Evolutionary conservation across 92 coral and sea anemone genomes (phyloP).

Genomic region (Siderastrea radians): DNA sequence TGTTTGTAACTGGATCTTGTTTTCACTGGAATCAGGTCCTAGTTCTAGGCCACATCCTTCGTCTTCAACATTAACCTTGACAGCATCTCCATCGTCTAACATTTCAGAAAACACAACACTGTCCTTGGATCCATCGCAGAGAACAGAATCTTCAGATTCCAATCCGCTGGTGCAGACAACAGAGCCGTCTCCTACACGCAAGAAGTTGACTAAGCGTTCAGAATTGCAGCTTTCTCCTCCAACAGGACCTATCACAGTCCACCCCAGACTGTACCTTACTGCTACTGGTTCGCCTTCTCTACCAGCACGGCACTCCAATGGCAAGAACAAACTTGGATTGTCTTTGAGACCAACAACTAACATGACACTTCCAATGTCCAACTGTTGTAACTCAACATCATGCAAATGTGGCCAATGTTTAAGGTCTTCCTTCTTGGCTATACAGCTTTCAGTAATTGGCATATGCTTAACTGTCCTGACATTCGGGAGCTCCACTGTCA

Average conservation of each 20-base stretch:
- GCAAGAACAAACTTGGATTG: conserved; percentile 68
- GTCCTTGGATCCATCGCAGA: not conserved
- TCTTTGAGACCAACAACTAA: conserved; percentile 53
- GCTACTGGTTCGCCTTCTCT: conserved; percentile 60
- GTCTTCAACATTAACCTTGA: not conserved
- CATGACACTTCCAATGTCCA: conserved; percentile 42
- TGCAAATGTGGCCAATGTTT: conserved; percentile 46
- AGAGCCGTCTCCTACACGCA: conserved; percentile 25
- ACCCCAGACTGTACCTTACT: conserved; percentile 70
- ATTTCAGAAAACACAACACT: conserved; percentile 5
- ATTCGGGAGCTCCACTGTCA: conserved; percentile 59
- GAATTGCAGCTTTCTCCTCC: conserved; percentile 52
- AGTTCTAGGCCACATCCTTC: too few species aligned
- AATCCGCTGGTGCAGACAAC: not conserved
- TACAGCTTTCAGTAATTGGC: conserved; percentile 66
- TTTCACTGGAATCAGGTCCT: not conserved
- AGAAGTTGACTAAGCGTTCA: conserved; percentile 48
- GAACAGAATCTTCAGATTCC: not conserved
- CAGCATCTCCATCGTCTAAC: not conserved
- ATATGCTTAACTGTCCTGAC: conserved; percentile 75
- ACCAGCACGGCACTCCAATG: conserved; percentile 56
- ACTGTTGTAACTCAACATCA: conserved; percentile 38
- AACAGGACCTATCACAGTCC: conserved; percentile 83
- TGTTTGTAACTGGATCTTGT: not conserved
- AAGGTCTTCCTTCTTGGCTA: conserved; percentile 58